These are phyloP conservation scores for Cerastis rubricosa DNA, from an alignment of 2,888 invertebrate genomes.

Conservation along the genomic window DNA sequence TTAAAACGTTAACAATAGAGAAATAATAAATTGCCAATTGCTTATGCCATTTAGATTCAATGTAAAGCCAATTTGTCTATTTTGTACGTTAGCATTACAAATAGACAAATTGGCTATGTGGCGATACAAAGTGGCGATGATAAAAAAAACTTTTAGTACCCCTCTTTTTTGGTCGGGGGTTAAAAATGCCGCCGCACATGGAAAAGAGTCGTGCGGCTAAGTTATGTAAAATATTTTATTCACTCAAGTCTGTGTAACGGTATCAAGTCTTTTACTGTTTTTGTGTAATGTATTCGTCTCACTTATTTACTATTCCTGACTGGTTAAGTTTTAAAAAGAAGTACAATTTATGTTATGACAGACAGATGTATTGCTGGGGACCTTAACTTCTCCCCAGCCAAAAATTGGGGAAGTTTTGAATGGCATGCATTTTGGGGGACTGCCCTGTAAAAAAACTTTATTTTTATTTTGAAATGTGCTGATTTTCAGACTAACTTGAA, in stretches of 20 bases:
- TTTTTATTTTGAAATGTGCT: background rate
- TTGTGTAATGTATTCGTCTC: slow-evolving; percentile 5
- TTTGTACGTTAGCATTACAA: too few relatives aligned
- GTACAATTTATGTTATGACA: too few relatives aligned
- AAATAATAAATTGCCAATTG: background rate
- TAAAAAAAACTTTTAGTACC: too few relatives aligned
- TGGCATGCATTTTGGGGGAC: too few relatives aligned
- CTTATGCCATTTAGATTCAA: background rate
- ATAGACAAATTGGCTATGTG: too few relatives aligned
- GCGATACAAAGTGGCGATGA: too few relatives aligned
- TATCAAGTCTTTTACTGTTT: background rate
- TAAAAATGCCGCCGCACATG: background rate
- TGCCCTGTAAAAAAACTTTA: background rate
- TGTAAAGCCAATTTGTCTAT: too few relatives aligned
- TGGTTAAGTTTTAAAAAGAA: background rate
- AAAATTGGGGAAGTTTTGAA: background rate
- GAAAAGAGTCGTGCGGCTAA: slow-evolving; percentile 4
- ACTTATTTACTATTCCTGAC: background rate
- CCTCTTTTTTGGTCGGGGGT: too few relatives aligned
- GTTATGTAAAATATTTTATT: slow-evolving; percentile 17
- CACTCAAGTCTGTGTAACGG: background rate
- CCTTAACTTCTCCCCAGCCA: too few relatives aligned
- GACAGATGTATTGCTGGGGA: too few relatives aligned
- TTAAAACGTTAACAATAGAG: background rate
- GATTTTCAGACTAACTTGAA: background rate